A percentile compares a stretch with the other conserved stretches of the same genome.
Conservation (phyloP, 1,140 invertebrate genomes). For the Aphaenogaster ashmeadi region DNA sequence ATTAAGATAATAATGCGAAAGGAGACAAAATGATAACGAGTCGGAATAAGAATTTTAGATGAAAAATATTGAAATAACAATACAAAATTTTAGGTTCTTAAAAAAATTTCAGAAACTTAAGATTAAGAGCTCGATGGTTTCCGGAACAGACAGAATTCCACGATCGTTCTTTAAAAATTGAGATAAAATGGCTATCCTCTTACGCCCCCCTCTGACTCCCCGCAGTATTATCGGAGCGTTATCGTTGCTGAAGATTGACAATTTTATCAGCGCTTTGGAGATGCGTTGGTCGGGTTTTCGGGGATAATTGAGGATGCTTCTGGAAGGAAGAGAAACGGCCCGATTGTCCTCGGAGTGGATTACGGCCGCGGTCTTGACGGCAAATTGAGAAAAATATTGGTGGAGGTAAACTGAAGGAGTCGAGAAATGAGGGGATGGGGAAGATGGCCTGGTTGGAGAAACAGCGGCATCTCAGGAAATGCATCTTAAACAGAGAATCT, state of each 20-base stretch:
- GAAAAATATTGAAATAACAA: not conserved
- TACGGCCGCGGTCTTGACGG: constrained; percentile 34
- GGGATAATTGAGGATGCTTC: constrained; percentile 48
- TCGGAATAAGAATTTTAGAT: not conserved
- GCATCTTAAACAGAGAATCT: constrained; percentile 4
- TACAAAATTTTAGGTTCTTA: not conserved
- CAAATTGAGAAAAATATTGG: constrained; percentile 64
- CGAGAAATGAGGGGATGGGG: not conserved
- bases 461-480: constrained; percentile 34
- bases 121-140: not conserved
- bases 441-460: not conserved
- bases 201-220: not conserved
- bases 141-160: not conserved
- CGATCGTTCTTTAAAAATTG: not conserved
- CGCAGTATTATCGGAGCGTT: constrained; percentile 1
- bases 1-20: not conserved
- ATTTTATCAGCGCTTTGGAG: constrained; percentile 41
- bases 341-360: constrained; percentile 50
- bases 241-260: constrained; percentile 37
- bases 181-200: not conserved
- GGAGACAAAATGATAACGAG: not conserved
- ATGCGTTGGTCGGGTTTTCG: constrained; percentile 32
- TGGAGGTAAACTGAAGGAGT: not conserved
- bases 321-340: constrained; percentile 41
- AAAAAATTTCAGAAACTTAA: not conserved